A percentile compares a stretch with the other conserved stretches of the same genome.
Evolutionary conservation across 2,113 vertebrate species (phyloP).

Genomic region (Fulica atra): DNA sequence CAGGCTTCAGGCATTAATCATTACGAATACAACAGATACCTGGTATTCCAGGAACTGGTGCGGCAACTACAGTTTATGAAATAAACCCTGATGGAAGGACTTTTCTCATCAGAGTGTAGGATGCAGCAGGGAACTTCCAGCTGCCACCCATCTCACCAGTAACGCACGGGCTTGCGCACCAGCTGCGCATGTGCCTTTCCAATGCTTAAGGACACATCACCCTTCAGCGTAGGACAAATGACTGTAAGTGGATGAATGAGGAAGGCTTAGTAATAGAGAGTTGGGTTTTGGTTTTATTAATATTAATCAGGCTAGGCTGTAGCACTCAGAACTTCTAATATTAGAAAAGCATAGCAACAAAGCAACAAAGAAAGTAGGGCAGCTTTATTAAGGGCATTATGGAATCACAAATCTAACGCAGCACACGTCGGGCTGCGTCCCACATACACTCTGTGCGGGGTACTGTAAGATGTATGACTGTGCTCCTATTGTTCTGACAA

Average conservation of each 20-base stretch:
- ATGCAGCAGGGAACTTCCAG: not conserved
- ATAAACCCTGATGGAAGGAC: not conserved
- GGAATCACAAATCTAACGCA: not conserved
- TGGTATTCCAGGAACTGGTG: not conserved
- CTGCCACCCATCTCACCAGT: not conserved
- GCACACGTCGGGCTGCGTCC: not conserved
- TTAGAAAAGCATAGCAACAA: constrained; percentile 14
- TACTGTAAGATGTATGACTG: not conserved
- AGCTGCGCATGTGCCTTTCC: not conserved
- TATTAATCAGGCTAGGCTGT: not conserved
- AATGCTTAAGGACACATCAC: not conserved
- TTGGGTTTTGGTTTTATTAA: not conserved
- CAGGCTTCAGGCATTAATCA: not conserved
- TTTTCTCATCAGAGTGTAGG: not conserved
- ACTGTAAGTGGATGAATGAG: not conserved
- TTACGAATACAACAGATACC: not conserved
- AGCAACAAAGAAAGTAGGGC: constrained; percentile 46
- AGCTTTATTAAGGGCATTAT: constrained; percentile 32
- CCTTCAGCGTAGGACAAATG: not conserved
- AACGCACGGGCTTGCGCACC: not conserved
- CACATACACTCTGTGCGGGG: not conserved
- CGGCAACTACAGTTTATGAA: not conserved
- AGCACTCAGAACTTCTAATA: constrained; percentile 15
- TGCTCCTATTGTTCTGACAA: not conserved
- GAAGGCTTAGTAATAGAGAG: not conserved